phyloP scores from a whole-genome alignment of 2,113 vertebrate genomes.

The Triplophysa siluroides region DNA sequence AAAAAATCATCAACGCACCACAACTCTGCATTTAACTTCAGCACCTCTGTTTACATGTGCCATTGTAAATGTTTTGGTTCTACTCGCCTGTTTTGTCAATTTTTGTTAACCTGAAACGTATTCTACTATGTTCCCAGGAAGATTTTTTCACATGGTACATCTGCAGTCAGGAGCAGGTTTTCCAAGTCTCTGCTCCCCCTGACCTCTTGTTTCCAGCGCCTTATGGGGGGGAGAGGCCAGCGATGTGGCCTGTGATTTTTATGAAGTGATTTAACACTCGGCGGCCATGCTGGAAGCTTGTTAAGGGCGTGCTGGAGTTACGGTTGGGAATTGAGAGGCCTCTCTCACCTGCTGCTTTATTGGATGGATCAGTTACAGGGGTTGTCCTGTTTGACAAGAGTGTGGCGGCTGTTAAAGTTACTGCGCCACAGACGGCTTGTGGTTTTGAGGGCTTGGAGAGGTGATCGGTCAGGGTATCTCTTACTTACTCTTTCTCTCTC shows the following conservation, averaged over 20 bases:
- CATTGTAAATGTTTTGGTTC: not conserved
- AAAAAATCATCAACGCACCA: not conserved
- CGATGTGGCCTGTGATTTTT: constrained; percentile 44
- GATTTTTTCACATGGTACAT: constrained; percentile 17
- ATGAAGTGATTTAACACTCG: constrained; percentile 46
- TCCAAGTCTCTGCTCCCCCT: constrained; percentile 18
- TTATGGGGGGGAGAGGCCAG: not conserved
- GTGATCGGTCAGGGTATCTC: constrained; percentile 46
- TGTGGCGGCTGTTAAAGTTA: constrained; percentile 36
- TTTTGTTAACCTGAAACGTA: not conserved
- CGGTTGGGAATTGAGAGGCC: constrained; percentile 9
- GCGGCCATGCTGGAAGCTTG: constrained; percentile 46
- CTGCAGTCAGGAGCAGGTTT: constrained; percentile 23
- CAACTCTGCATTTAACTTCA: not conserved
- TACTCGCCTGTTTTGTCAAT: not conserved
- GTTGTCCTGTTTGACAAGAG: constrained; percentile 14
- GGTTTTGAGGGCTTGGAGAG: constrained; percentile 23
- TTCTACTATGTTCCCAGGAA: not conserved
- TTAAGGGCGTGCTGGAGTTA: constrained; percentile 25
- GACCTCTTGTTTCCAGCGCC: constrained; percentile 2
- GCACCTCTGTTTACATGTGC: not conserved
- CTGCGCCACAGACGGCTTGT: not conserved
- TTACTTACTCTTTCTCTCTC: constrained; percentile 34
- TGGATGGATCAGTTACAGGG: constrained; percentile 48
- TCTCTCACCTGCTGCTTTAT: constrained; percentile 45